These are phyloP conservation scores for Pandemis cinnamomeana DNA, from an alignment of 2,888 invertebrate species.

Conservation along the genomic window DNA sequence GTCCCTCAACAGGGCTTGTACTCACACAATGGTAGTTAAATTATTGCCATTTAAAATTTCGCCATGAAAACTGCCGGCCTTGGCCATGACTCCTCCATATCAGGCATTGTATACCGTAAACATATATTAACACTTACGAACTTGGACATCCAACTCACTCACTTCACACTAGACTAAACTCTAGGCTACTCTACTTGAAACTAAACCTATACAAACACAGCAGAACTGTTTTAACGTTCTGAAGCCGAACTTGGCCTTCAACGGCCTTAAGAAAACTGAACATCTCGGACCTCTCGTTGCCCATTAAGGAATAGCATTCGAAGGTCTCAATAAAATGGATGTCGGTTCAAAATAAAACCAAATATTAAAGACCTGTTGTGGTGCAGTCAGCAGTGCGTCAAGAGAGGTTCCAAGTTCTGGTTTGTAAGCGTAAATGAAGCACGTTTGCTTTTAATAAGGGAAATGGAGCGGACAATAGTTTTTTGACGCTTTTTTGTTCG, in stretches of 20 bases:
- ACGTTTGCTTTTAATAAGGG: constrained; percentile 10
- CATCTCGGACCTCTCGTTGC: neutral
- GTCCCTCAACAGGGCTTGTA: too few species aligned
- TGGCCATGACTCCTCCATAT: neutral
- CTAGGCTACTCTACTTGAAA: neutral
- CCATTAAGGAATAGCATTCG: neutral
- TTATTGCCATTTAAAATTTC: neutral
- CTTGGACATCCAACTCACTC: constrained; percentile 21
- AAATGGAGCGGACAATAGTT: constrained; percentile 11
- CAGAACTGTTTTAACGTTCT: constrained; percentile 24
- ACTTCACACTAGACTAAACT: constrained; percentile 9
- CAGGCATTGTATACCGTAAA: neutral
- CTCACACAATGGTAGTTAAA: too few species aligned
- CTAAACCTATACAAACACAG: constrained; percentile 19
- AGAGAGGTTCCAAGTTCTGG: neutral
- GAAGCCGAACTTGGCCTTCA: constrained; percentile 30
- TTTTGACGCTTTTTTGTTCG: neutral
- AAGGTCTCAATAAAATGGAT: constrained; percentile 5
- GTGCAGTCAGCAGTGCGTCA: neutral
- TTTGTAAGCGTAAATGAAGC: neutral
- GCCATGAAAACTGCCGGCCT: neutral
- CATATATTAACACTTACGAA: constrained; percentile 20
- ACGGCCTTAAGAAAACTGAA: neutral
- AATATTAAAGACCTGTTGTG: neutral
- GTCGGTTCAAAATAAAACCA: neutral